A percentile compares a stretch with the other conserved stretches of the same genome.
These are phyloP conservation scores for Phalacrocorax aristotelis DNA, from an alignment of 2,113 vertebrate genomes.

Conservation along the genomic window DNA sequence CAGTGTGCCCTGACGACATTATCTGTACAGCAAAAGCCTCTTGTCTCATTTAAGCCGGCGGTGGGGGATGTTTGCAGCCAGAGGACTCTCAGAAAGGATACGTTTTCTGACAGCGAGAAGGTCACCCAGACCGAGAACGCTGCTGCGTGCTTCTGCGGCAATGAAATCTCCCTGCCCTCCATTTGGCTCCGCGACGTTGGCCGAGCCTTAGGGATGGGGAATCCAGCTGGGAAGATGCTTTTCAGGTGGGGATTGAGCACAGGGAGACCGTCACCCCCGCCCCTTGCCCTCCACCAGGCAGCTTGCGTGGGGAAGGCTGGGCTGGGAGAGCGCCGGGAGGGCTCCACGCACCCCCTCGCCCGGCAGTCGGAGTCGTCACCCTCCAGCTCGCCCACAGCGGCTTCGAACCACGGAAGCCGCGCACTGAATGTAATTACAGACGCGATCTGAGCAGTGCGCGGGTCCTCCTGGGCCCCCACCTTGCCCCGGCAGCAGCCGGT, in stretches of 20 bases:
- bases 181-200: not conserved
- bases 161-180: not conserved
- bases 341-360: not conserved
- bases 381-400: not conserved
- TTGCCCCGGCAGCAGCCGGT: not conserved
- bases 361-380: fast-evolving
- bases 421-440: fast-evolving
- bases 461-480: too few species aligned
- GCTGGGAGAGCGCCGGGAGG: not conserved
- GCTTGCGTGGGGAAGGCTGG: not conserved
- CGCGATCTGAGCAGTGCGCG: fast-evolving
- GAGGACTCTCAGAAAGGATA: conserved; percentile 30
- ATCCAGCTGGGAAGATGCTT: not conserved
- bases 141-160: not conserved
- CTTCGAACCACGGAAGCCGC: fast-evolving
- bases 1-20: conserved; percentile 31
- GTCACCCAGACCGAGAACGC: conserved; percentile 29
- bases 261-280: too few species aligned
- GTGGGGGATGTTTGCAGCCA: not conserved
- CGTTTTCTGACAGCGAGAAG: conserved; percentile 64
- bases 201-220: not conserved
- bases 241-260: fast-evolving
- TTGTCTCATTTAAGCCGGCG: conserved; percentile 34
- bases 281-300: fast-evolving
- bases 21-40: conserved; percentile 33